Evolutionary conservation across 2,888 invertebrate genomes (phyloP).

Genomic region (Brachyptera risi): DNA sequence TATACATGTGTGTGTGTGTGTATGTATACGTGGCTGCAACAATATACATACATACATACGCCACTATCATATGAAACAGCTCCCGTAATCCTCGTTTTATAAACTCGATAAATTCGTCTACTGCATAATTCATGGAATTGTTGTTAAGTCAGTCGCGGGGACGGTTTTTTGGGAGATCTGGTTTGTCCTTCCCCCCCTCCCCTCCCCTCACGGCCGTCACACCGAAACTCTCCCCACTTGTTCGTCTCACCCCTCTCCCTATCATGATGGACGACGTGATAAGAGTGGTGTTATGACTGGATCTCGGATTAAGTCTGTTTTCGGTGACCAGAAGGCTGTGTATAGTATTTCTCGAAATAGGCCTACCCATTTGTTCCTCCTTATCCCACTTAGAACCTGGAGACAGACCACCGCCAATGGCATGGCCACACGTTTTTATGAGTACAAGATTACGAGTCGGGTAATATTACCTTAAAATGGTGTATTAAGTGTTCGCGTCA

Average conservation of each 20-base stretch:
- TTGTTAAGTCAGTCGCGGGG: constrained; percentile 24
- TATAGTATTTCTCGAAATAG: too few species aligned
- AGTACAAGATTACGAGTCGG: too few species aligned
- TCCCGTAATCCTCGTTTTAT: constrained; percentile 34
- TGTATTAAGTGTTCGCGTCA: constrained; percentile 28
- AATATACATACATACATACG: too few species aligned
- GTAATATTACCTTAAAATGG: constrained; percentile 30
- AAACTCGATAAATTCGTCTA: constrained; percentile 33
- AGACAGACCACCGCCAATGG: too few species aligned
- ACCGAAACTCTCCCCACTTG: constrained; percentile 16
- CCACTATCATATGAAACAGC: background rate
- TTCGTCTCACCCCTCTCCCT: constrained; percentile 25
- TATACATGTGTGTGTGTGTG: too few species aligned
- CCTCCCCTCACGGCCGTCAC: constrained; percentile 11
- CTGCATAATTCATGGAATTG: constrained; percentile 34
- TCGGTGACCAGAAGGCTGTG: too few species aligned
- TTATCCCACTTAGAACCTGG: too few species aligned
- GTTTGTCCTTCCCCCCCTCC: constrained; percentile 14
- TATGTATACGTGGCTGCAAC: too few species aligned
- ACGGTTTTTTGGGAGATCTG: constrained; percentile 20
- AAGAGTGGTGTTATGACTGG: constrained; percentile 32
- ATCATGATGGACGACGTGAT: constrained; percentile 33
- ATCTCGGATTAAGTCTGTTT: constrained; percentile 29
- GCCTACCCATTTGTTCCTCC: too few species aligned
- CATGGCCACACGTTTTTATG: too few species aligned